Conservation (phyloP, 2,113 vertebrate genomes). For the Chloebia gouldiae region DNA sequence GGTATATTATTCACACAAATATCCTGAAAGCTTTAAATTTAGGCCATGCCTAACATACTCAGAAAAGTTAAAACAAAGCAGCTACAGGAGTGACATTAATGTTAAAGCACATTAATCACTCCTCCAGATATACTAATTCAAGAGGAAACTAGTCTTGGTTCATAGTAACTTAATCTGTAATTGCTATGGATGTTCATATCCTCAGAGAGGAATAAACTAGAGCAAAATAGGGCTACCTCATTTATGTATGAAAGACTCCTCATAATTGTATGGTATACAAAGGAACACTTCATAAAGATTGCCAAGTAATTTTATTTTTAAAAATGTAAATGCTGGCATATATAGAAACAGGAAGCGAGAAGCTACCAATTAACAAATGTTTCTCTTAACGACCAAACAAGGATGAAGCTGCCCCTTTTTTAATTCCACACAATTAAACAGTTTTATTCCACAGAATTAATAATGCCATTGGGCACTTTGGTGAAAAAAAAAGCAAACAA, state of each 20-base stretch:
- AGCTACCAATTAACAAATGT: background rate
- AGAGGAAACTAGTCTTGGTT: background rate
- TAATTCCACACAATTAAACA: background rate
- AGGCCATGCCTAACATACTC: background rate
- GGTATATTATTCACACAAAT: background rate
- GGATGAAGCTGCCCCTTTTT: background rate
- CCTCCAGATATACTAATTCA: background rate
- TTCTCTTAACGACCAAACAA: background rate
- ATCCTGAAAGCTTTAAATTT: background rate
- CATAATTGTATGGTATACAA: background rate
- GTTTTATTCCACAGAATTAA: background rate
- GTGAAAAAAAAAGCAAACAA: background rate
- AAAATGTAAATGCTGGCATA: background rate
- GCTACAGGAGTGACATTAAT: background rate
- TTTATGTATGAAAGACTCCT: background rate
- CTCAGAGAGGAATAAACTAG: background rate
- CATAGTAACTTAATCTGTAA: background rate
- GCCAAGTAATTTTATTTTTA: background rate
- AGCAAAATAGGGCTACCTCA: background rate
- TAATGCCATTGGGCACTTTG: background rate
- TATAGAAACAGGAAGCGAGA: background rate
- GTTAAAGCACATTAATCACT: background rate
- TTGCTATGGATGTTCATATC: background rate
- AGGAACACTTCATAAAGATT: background rate
- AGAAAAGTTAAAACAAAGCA: background rate